Evolutionary conservation across 2,797 vertebrate species (phyloP).

Genomic region (Buphagus erythrorhynchus): DNA sequence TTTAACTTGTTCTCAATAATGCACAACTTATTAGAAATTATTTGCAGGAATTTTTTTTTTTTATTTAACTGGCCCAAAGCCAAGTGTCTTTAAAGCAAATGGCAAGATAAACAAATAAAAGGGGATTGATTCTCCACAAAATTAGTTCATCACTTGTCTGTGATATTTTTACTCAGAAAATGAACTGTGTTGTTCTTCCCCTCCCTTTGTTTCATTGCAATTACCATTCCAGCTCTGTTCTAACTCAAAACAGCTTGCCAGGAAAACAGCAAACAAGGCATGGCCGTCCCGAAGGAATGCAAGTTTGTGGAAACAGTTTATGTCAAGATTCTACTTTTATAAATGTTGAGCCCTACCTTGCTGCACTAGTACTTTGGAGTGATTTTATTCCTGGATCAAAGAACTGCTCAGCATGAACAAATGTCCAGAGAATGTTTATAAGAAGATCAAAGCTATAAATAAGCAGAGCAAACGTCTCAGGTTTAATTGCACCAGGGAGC

Average conservation of each 20-base stretch:
- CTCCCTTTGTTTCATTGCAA: background rate
- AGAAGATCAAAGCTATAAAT: conserved; percentile 36
- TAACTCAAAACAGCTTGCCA: background rate
- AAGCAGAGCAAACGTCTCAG: background rate
- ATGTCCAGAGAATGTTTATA: conserved; percentile 43
- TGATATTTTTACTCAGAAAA: background rate
- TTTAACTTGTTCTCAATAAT: background rate
- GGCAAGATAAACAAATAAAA: background rate
- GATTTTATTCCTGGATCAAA: conserved; percentile 38
- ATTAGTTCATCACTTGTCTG: background rate
- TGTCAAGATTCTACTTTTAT: conserved; percentile 22
- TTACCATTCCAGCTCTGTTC: background rate
- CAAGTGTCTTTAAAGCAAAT: background rate
- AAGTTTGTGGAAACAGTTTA: conserved; percentile 4
- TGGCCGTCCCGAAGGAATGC: background rate
- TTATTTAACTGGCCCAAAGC: background rate
- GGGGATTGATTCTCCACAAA: background rate
- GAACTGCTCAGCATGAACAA: conserved; percentile 15
- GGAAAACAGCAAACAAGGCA: background rate
- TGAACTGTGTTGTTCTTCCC: background rate
- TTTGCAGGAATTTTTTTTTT: background rate
- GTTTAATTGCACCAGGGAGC: background rate
- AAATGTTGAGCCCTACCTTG: conserved; percentile 2
- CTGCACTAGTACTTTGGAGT: background rate
- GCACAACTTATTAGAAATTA: background rate